Conservation (phyloP, 2,113 vertebrate genomes). For the Tretioscincus oriximinensis region DNA sequence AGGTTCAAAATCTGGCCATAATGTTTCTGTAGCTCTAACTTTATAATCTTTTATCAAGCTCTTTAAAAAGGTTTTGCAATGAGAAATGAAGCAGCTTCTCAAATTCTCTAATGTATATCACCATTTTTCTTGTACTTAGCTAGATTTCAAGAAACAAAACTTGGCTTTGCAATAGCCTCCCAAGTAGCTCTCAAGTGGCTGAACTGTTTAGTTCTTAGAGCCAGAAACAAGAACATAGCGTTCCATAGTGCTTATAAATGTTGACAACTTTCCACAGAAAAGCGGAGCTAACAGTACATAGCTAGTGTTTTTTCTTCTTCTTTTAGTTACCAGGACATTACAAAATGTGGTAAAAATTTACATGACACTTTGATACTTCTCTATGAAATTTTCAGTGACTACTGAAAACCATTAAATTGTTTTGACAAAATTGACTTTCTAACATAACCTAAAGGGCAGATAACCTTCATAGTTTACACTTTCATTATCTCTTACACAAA, state of each 20-base stretch:
- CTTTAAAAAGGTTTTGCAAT: not conserved
- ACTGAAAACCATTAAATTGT: not conserved
- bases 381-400: not conserved
- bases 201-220: not conserved
- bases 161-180: not conserved
- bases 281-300: not conserved
- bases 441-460: not conserved
- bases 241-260: not conserved
- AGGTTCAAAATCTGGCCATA: not conserved
- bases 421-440: not conserved
- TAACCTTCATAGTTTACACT: not conserved
- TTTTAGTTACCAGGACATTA: not conserved
- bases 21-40: not conserved
- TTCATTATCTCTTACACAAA: not conserved
- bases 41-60: not conserved
- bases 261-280: not conserved
- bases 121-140: not conserved
- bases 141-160: slow-evolving; percentile 14
- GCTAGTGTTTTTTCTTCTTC: no score
- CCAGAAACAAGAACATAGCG: not conserved
- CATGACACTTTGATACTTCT: not conserved
- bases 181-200: not conserved
- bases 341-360: not conserved
- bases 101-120: not conserved
- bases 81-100: slow-evolving; percentile 10